Conservation (phyloP, 2,888 invertebrate genomes). For the Apamea epomidion region DNA sequence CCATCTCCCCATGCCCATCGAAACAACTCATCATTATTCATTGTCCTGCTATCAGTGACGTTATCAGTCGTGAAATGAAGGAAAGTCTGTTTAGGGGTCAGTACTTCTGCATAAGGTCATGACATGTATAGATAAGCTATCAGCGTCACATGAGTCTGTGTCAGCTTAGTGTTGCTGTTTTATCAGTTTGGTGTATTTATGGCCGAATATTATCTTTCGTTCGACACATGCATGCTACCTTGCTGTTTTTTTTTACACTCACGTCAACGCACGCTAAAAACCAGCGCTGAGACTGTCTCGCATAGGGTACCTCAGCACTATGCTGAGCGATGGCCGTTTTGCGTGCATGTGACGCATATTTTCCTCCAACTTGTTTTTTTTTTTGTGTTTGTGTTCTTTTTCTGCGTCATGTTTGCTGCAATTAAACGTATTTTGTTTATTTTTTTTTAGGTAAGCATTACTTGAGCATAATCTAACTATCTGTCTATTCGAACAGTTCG, state of each 20-base stretch:
- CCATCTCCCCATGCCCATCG: background rate
- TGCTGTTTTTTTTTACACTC: background rate
- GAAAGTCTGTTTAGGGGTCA: slow-evolving; percentile 64
- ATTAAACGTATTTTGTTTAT: too few relatives aligned
- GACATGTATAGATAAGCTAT: slow-evolving; percentile 57
- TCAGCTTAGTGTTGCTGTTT: slow-evolving; percentile 39
- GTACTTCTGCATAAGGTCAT: slow-evolving; percentile 45
- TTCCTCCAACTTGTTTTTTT: background rate
- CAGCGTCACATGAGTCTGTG: slow-evolving; percentile 52
- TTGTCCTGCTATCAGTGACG: slow-evolving; percentile 36
- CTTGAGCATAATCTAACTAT: background rate
- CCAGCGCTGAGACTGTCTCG: background rate
- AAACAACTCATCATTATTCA: slow-evolving; percentile 26
- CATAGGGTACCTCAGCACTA: background rate
- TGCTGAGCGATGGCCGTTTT: background rate
- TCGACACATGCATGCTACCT: background rate
- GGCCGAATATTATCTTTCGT: background rate
- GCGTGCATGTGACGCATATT: background rate
- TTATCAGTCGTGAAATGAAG: slow-evolving; percentile 56
- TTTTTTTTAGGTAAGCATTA: too few relatives aligned
- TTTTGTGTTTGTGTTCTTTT: too few relatives aligned
- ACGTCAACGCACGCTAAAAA: background rate
- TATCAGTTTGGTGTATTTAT: slow-evolving; percentile 38
- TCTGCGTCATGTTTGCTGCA: too few relatives aligned
- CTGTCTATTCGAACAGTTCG: background rate